These are phyloP conservation scores for Spea hammondii DNA, from an alignment of 2,797 vertebrate species.

Conservation along the genomic window DNA sequence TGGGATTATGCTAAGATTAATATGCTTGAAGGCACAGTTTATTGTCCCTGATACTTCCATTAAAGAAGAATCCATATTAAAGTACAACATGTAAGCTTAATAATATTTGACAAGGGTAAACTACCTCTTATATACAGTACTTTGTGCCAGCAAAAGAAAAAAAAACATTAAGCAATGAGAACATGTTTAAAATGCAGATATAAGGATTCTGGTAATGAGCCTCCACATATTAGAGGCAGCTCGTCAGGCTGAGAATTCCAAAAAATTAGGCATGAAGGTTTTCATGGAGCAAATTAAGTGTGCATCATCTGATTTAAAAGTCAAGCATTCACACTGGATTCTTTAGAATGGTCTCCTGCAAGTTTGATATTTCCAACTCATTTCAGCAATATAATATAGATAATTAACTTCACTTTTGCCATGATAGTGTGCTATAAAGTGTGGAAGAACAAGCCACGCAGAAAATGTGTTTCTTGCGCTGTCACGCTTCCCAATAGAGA, in stretches of 20 bases:
- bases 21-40: no score
- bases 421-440: constrained; percentile 24
- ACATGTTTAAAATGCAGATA: constrained; percentile 26
- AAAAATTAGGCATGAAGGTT: constrained; percentile 25
- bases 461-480: constrained; percentile 44
- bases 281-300: constrained; percentile 42
- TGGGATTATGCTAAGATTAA: no score
- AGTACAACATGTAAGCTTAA: no score
- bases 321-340: constrained; percentile 4
- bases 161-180: background rate
- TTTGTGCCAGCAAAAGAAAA: background rate
- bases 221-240: constrained; percentile 14
- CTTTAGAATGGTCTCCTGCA: constrained; percentile 19
- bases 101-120: background rate
- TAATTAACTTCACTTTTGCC: constrained; percentile 54
- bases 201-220: constrained; percentile 29
- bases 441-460: constrained; percentile 4
- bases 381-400: constrained; percentile 60
- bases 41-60: no score
- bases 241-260: constrained; percentile 9
- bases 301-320: constrained; percentile 32
- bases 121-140: background rate
- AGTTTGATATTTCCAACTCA: constrained; percentile 52
- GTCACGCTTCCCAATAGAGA: constrained; percentile 45
- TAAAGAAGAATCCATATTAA: no score